A percentile compares a stretch with the other conserved stretches of the same genome.
phyloP scores from a whole-genome alignment of 2,888 invertebrate genomes.

The Tanaodytes sp. region DNA sequence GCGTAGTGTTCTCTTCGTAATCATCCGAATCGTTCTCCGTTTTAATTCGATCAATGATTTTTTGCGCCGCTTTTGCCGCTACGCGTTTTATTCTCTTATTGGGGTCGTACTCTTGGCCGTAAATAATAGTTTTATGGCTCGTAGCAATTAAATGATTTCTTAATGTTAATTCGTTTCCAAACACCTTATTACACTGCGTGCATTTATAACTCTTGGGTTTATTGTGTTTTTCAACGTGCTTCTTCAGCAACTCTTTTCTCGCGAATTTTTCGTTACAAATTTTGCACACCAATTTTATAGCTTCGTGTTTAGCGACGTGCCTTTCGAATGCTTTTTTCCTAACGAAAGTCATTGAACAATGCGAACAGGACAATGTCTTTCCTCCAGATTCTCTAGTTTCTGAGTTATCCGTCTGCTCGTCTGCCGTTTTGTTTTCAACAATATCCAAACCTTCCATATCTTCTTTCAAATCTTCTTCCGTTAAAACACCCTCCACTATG shows the following conservation, averaged over 20 bases:
- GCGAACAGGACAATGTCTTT: constrained; percentile 59
- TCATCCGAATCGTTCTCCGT: constrained; percentile 66
- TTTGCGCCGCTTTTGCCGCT: constrained; percentile 70
- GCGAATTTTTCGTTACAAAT: constrained; percentile 63
- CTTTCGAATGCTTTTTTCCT: constrained; percentile 59
- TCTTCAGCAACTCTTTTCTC: constrained; percentile 62
- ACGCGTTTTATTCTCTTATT: constrained; percentile 70
- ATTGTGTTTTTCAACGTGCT: constrained; percentile 64
- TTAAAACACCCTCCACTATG: constrained; percentile 65
- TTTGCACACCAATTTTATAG: constrained; percentile 61
- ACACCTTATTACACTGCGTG: constrained; percentile 67
- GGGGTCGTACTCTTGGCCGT: constrained; percentile 69
- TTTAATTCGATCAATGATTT: constrained; percentile 70
- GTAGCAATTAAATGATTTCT: constrained; percentile 71
- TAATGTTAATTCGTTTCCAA: constrained; percentile 68
- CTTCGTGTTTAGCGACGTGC: constrained; percentile 61
- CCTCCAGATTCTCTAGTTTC: constrained; percentile 16
- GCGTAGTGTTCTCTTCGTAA: no score
- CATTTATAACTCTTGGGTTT: constrained; percentile 64
- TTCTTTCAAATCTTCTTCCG: constrained; percentile 63
- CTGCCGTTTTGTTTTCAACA: background rate
- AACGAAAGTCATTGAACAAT: constrained; percentile 58
- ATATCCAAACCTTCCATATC: constrained; percentile 40
- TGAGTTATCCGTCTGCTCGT: constrained; percentile 6
- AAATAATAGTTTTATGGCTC: constrained; percentile 67